A percentile compares a stretch with the other conserved stretches of the same genome.
These are phyloP conservation scores for Acronicta alni DNA, from an alignment of 2,888 invertebrate species.

Conservation along the genomic window DNA sequence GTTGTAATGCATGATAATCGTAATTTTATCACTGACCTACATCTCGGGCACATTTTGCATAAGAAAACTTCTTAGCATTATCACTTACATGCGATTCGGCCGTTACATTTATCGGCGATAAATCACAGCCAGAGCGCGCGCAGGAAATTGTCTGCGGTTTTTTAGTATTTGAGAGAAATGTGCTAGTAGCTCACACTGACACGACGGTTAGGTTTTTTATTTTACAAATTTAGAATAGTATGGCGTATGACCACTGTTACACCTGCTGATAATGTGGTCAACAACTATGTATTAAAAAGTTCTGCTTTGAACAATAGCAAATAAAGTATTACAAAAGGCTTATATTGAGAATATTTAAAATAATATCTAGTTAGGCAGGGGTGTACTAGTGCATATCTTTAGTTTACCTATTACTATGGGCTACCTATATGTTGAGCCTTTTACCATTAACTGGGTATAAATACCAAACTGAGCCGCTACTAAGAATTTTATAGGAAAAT, in stretches of 20 bases:
- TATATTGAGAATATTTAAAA: no score
- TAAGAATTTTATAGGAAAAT: no score
- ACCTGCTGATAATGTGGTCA: neutral
- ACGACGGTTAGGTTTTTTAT: neutral
- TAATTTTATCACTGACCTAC: slow-evolving; percentile 41
- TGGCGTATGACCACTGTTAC: neutral
- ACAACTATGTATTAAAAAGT: neutral
- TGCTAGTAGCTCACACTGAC: slow-evolving; percentile 19
- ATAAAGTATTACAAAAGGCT: no score
- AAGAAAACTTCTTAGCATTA: slow-evolving; percentile 41
- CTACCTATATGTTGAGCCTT: no score
- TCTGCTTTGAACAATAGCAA: no score
- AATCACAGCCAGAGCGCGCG: slow-evolving; percentile 32
- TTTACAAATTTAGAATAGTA: neutral
- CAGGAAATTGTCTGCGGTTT: slow-evolving; percentile 43
- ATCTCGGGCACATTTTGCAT: slow-evolving; percentile 27
- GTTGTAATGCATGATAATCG: slow-evolving; percentile 20
- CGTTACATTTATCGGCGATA: slow-evolving; percentile 46
- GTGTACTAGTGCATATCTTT: no score
- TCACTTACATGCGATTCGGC: slow-evolving; percentile 32
- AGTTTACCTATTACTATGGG: no score
- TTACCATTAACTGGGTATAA: no score
- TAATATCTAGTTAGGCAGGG: no score
- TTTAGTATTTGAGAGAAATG: slow-evolving; percentile 30
- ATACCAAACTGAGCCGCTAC: no score